A percentile compares a stretch with the other conserved stretches of the same genome.
Conservation (phyloP, 2,113 vertebrate genomes). For the Nasalis larvatus region DNA sequence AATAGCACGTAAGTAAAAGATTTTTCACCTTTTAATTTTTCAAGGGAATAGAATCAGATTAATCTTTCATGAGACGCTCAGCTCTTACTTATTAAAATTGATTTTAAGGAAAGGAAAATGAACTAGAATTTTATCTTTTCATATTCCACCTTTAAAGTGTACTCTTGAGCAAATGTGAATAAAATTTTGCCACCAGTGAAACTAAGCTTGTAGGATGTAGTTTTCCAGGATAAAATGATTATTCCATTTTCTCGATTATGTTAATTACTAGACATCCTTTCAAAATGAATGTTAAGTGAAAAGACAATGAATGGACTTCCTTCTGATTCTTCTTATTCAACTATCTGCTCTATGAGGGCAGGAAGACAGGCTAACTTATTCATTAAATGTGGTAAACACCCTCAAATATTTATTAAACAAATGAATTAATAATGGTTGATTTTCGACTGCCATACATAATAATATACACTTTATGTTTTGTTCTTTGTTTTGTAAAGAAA, state of each 20-base stretch:
- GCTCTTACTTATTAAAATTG: not conserved
- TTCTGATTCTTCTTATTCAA: not conserved
- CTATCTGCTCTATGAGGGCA: not conserved
- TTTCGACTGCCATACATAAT: not conserved
- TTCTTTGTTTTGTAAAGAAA: not conserved
- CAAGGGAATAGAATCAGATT: not conserved
- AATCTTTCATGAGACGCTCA: not conserved
- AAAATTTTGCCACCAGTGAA: not conserved
- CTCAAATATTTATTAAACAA: not conserved
- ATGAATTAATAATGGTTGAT: no score
- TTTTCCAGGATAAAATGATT: not conserved
- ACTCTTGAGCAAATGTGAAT: not conserved
- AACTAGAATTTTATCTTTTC: not conserved
- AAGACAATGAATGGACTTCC: not conserved
- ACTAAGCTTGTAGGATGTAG: rapidly evolving
- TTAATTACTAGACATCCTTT: not conserved
- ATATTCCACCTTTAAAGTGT: not conserved
- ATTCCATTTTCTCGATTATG: not conserved
- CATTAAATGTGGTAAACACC: not conserved
- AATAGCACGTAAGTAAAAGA: not conserved
- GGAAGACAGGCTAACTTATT: not conserved
- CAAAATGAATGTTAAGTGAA: not conserved
- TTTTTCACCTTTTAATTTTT: not conserved
- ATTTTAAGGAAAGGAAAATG: not conserved
- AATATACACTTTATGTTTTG: no score